Base-by-base conservation (phyloP, 2,113 vertebrate species). In the Bombycilla garrulus region DNA sequence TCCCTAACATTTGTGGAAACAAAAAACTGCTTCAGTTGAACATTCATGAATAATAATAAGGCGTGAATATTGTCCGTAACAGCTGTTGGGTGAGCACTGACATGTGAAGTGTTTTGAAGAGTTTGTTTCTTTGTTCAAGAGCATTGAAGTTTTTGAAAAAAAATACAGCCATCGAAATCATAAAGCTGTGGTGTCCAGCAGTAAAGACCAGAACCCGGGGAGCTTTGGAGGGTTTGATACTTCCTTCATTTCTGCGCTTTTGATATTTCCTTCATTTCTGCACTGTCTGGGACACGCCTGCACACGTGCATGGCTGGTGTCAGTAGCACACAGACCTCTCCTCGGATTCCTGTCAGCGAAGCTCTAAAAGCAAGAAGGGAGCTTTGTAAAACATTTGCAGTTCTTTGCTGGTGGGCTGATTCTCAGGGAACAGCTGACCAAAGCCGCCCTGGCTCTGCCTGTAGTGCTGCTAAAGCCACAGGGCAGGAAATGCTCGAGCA, bases 41-140 rank as follows among this genome's bases (percentile, higher is more conserved):
- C 1, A 1, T 73, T 89, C 84, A 72, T 92, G 94, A 93, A 93
- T 92, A 94, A 90, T 86, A 81, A 88, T 88, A 48, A 86, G 89
- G 44, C 61, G 29, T 35, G 53, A 92, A 92, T 87, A 81, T 88
- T 78, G 35, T 81, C 53, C 86, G 56, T 36, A 81, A 29, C 91
- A 95, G 91, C 93, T 95, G 84, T 61, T 90, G 82, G 57, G 57
- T 91, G 61, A 87, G 86, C 71, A 11, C 86, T 64, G 31, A 1
- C n/a, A 15, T 42, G 54, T 35, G 67, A 79, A 82, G 51, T 5
- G 14, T 51, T 93, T 90, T 29, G 62, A 88, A 64, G 36, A 47
- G 25, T 78, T 62, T 65, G n/a, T 24, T 48, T 38, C 89, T 89
- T 77, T 87, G 56, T 89, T 78, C 57, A 28, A 53, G 69, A 62